Percentiles rank a stretch among this genome's conserved stretches.
phyloP scores from a whole-genome alignment of 2,888 invertebrate genomes.

The Alentia gelatinosa region DNA sequence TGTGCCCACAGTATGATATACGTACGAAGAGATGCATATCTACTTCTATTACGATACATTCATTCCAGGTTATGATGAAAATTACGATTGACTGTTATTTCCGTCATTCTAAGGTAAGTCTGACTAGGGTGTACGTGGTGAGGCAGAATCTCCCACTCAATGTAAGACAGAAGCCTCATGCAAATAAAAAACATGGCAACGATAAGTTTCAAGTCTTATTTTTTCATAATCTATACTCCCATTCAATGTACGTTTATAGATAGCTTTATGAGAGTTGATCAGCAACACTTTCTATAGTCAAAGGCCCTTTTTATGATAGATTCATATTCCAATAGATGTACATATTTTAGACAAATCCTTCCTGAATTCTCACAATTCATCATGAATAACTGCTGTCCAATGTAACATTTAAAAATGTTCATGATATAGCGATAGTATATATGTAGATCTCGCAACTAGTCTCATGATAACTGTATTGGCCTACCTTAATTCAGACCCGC shows the following conservation, averaged over 20 bases:
- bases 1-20: not conserved
- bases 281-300: not conserved
- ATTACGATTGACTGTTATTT: not conserved
- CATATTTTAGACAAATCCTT: no score
- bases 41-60: not conserved
- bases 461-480: no score
- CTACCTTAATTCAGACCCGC: no score
- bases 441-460: no score
- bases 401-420: no score
- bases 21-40: not conserved
- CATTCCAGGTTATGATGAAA: constrained; percentile 11
- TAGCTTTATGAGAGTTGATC: no score
- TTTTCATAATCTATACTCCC: not conserved
- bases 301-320: not conserved
- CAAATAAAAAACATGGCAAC: constrained; percentile 35
- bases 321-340: no score
- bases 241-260: no score
- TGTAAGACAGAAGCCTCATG: not conserved
- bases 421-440: no score
- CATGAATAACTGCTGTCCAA: no score
- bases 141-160: not conserved
- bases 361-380: no score
- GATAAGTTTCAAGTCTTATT: not conserved
- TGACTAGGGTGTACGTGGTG: not conserved
- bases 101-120: not conserved